phyloP scores from a whole-genome alignment of 2,888 invertebrate species.

The Lasioglossum oenotherae region DNA sequence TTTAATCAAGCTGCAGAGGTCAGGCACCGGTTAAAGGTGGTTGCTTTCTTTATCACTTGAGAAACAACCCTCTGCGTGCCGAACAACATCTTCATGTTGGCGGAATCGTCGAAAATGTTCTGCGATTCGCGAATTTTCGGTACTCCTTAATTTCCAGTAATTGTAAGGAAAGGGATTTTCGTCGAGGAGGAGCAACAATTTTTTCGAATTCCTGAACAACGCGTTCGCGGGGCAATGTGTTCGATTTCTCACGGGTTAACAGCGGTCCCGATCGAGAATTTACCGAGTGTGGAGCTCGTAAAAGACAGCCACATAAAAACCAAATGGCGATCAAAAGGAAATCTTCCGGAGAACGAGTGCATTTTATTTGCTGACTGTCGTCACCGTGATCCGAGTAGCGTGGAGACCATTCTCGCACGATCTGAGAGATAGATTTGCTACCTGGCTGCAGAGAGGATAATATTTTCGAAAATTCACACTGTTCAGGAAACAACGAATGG shows the following conservation, averaged over 20 bases:
- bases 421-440: neutral
- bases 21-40: neutral
- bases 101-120: neutral
- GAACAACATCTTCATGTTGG: neutral
- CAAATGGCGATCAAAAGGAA: conserved; percentile 12
- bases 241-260: conserved; percentile 15
- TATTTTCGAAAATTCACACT: neutral
- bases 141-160: no score
- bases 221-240: neutral
- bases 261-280: conserved; percentile 40
- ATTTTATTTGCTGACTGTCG: conserved; percentile 42
- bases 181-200: neutral
- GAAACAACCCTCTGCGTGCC: neutral
- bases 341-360: conserved; percentile 8
- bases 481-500: neutral
- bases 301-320: conserved; percentile 32
- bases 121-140: neutral
- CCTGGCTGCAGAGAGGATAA: neutral
- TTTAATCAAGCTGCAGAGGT: conserved; percentile 25
- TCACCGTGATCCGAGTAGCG: conserved; percentile 27
- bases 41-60: neutral
- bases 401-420: conserved; percentile 7
- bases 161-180: no score
- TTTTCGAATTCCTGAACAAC: neutral
- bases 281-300: conserved; percentile 48